Evolutionary conservation across 2,888 invertebrate species (phyloP), one percentile per base, ranked within the genome.

Genomic region (Epicampocera succincta): DNA sequence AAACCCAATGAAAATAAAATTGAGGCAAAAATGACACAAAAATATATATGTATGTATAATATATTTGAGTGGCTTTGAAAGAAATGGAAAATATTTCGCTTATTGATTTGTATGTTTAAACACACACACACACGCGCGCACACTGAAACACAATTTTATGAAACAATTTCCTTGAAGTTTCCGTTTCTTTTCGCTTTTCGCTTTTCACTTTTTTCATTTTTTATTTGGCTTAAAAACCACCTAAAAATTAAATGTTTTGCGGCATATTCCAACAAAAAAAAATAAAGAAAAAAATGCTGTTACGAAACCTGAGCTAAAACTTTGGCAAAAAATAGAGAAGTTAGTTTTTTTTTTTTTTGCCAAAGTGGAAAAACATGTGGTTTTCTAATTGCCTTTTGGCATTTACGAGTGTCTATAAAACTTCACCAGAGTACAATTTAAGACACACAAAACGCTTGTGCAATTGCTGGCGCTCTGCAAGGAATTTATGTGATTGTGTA

Each of bases 61-160:
- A 44, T 42, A 48, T 15, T 63, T 63, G 54, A 68, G 54, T 68
- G 69, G 29, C 58, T 52, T 42, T 58, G 29, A 50, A 71, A 56
- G 50, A 63, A 63, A 75, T 42, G 74, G 61, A 69, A 69, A 69
- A 75, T 40, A 75, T 42, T 80, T 69, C 50, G n/a, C 33, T 61
- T 74, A 69, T 74, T 63, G 79, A 74, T 74, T 73, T 65, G 56
- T 56, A 9, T 42, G 29, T 8, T 8, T 21, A 68, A 58, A 44
- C 33, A 44, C 29, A 58, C n/a, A 42, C n/a, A 48, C 12, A 38
- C 63, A 61, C 33, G n/a, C n/a, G n/a, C n/a, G n/a, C n/a, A n/a
- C 9, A 63, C n/a, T n/a, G n/a, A 33, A 44, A 61, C 29, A 13
- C 54, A 48, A 63, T 38, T 61, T 54, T 52, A 63, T 69, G 42